These are phyloP conservation scores for Drosophila mauritiana DNA, from an alignment of 1,140 invertebrate genomes.

Conservation along the genomic window DNA sequence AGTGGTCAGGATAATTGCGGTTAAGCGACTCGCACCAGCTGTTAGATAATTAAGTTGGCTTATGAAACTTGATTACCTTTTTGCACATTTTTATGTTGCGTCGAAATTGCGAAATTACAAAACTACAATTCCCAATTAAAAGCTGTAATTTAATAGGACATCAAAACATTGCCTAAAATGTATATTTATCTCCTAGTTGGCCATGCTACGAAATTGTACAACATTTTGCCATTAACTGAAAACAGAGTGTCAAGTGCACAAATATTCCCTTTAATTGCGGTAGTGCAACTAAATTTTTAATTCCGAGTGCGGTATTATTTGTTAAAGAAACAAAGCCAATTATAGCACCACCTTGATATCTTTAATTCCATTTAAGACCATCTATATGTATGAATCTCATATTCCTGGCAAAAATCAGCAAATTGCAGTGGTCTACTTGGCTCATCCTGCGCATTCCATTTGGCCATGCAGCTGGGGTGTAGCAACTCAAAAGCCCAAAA, in stretches of 20 bases:
- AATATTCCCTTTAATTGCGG: not conserved
- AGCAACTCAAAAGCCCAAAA: slow-evolving; percentile 59
- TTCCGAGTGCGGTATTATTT: slow-evolving; percentile 2
- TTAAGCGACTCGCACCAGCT: slow-evolving; percentile 10
- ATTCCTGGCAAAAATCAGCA: slow-evolving; percentile 44
- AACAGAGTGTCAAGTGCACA: too few relatives aligned
- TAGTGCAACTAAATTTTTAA: not conserved
- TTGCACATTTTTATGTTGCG: not conserved
- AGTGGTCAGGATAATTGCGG: slow-evolving; percentile 32
- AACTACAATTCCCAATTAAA: too few relatives aligned
- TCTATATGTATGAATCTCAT: slow-evolving; percentile 29
- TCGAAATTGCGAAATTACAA: not conserved
- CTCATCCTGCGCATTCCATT: not conserved
- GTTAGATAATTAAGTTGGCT: not conserved
- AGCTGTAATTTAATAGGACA: too few relatives aligned
- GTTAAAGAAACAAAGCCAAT: slow-evolving; percentile 10
- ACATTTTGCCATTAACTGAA: not conserved
- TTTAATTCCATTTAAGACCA: slow-evolving; percentile 36
- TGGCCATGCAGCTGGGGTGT: slow-evolving; percentile 18
- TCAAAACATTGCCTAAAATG: too few relatives aligned
- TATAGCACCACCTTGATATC: slow-evolving; percentile 13
- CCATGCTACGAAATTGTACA: too few relatives aligned
- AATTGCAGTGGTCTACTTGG: slow-evolving; percentile 39
- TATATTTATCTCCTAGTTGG: too few relatives aligned
- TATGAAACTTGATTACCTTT: not conserved